Evolutionary conservation across 53 echinoderm and acorn worm species (phyloP).

Genomic region (Paracentrotus lividus): DNA sequence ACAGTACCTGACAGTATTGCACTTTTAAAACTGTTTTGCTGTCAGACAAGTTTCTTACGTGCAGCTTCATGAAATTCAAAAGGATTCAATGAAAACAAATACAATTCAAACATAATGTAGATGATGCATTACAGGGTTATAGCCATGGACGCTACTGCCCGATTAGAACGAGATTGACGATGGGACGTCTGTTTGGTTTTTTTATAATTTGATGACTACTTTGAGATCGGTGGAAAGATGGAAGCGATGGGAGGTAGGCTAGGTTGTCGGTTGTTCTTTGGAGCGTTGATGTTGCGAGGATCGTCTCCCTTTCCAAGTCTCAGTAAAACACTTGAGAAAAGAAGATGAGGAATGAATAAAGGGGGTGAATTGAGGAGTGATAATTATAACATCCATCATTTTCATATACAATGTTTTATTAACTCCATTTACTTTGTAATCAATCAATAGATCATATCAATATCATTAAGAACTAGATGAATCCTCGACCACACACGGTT

Average conservation of each 20-base stretch:
- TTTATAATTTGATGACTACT: neutral
- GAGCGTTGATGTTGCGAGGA: slow-evolving; percentile 49
- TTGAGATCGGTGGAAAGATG: slow-evolving; percentile 88
- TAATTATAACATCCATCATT: no score
- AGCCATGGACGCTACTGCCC: no score
- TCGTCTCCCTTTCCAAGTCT: slow-evolving; percentile 87
- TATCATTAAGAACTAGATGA: no score
- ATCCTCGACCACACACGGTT: no score
- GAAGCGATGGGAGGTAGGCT: slow-evolving; percentile 90
- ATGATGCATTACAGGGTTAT: no score
- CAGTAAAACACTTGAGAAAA: slow-evolving; percentile 80
- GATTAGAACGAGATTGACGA: no score
- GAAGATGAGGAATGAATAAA: neutral
- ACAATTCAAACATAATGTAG: neutral
- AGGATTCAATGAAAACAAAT: neutral
- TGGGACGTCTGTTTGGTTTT: no score
- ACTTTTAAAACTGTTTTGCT: neutral
- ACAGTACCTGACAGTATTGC: neutral
- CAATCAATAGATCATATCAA: no score
- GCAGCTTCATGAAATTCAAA: neutral
- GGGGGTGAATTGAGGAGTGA: neutral
- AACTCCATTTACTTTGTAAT: no score
- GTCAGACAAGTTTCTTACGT: neutral
- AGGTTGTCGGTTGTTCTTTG: slow-evolving; percentile 69
- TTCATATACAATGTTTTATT: no score